Base-by-base conservation (phyloP, 2,888 invertebrate genomes). In the Iselma pallidipennis region DNA sequence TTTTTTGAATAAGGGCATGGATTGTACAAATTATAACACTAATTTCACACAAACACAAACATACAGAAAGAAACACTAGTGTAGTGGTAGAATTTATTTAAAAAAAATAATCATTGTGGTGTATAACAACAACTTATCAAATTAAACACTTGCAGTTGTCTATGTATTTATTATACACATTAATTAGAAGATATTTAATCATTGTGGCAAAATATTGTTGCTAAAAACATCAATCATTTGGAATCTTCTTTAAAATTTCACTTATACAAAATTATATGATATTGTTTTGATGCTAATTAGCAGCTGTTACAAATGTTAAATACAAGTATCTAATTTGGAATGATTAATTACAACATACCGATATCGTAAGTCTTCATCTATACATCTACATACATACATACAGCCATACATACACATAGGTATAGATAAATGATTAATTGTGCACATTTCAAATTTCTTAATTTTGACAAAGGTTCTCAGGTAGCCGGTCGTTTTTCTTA, bases 271-370 rank as follows among this genome's bases (percentile, higher is more conserved):
- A 68, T 66, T 71, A 66, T 67, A 70, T 72, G 70, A 72, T 76
- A 76, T 74, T 75, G 71, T 74, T 74, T 72, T 66, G 71, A 72
- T 70, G 65, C 71, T 76, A 76, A 77, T 77, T 76, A 77, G 71
- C 72, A 73, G 75, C 73, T 73, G 73, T 69, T 70, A 66, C 66
- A 72, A 61, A 71, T 73, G 68, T 69, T 71, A 71, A 37, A 74
- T 73, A 72, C 73, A 70, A 73, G 72, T 73, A 74, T 76, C 73
- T 76, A 76, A 76, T 77, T 77, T 75, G 71, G 62, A 70, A 77
- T 76, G 77, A 77, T 76, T 77, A 76, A 77, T 77, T 75, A 67
- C 68, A 52, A 59, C 62, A 58, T 56, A 65, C 68, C 62, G 65
- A 67, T 67, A 66, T 68, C 68, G 60, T 62, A 67, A 63, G 57